Evolutionary conservation across 2,797 vertebrate species (phyloP).

Genomic region (Acanthurus tractus): DNA sequence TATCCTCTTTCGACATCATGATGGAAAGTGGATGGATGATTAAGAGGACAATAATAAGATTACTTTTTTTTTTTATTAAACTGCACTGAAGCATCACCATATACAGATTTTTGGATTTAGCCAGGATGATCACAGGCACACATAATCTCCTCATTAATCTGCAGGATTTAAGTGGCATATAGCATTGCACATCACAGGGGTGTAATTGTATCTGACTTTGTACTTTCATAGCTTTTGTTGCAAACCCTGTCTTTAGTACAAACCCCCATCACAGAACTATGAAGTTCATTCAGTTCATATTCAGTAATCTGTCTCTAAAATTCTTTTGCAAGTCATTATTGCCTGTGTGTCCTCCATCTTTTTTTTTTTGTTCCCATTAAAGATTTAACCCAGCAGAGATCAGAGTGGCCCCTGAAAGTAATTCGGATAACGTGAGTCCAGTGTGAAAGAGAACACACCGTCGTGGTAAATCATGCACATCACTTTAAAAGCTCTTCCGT

Average conservation of each 20-base stretch:
- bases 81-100: background rate
- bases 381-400: background rate
- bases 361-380: background rate
- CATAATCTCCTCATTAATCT: background rate
- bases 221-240: background rate
- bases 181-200: background rate
- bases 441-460: background rate
- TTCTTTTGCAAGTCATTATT: background rate
- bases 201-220: background rate
- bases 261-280: background rate
- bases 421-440: background rate
- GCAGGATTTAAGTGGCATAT: background rate
- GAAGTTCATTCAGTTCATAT: background rate
- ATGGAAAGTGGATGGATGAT: background rate
- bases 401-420: background rate
- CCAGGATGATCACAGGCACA: background rate
- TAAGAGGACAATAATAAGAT: background rate
- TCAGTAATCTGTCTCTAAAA: background rate
- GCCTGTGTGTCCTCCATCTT: background rate
- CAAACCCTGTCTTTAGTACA: background rate
- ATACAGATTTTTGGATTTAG: background rate
- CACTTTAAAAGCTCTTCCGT: background rate
- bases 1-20: background rate
- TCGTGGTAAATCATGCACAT: background rate
- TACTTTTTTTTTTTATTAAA: background rate